Evolutionary conservation across 2,113 vertebrate species (phyloP), one percentile per base, ranked within the genome.

Genomic region (Brachirus orientalis): DNA sequence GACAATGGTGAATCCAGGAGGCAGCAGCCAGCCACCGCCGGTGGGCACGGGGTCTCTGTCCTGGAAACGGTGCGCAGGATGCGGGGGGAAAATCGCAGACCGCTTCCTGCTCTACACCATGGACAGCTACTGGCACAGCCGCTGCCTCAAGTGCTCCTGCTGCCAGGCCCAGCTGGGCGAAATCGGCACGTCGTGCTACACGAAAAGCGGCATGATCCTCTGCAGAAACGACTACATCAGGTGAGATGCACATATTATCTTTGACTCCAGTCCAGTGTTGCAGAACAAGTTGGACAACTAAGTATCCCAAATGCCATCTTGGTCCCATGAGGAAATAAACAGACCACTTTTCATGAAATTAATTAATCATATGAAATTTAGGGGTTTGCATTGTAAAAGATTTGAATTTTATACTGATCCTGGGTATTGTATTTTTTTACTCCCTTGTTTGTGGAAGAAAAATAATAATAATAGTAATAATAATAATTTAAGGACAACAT

Each of bases 41-140:
- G 96, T 95, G 80, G 95, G 96, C 73, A 93, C 95, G 47, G 95
- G 96, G 46, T 95, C 96, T 82, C 95, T 98, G 88, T 96, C 97
- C 75, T 98, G 97, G 97, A 98, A 99, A 89, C 94, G 96, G 78
- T 96, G 97, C 44, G 97, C 97, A 17, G 97, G 97, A 72, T 99
- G 97, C 62, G 97, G 97, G 82, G 97, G 96, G 72, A 98, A 98
- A 91, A 99, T 99, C 81, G 96, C 96, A 3, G 98, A 99, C 90
- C 98, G 98, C 62, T 99, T 99, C 92, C 95, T 99, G 85, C 96
- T 99, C 58, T 99, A 98, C 88, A 95, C 98, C 91, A 98, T 99
- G 97, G 98, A 99, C 94, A 97, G 95, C 94, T 99, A 99, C 91
- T 99, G 98, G 98, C 98, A 99, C 93, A 98, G 96, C 91, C 96